Evolutionary conservation across 2,797 vertebrate species (phyloP).

Genomic region (Oreochromis mossambicus): DNA sequence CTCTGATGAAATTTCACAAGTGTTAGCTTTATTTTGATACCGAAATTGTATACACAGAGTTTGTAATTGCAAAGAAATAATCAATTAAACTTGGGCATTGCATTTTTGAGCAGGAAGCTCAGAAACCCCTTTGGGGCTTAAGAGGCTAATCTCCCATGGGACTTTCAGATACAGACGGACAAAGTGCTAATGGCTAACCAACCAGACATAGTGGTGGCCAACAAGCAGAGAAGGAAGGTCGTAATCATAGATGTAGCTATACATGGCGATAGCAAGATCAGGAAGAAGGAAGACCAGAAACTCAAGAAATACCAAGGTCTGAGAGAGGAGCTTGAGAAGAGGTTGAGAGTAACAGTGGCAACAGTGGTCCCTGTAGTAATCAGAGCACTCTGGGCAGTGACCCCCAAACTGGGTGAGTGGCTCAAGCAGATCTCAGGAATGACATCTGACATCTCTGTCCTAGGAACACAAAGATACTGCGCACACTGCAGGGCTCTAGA

Average conservation of each 20-base stretch:
- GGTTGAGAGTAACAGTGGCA: background rate
- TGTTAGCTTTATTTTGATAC: too few relatives aligned
- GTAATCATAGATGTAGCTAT: background rate
- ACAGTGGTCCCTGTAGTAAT: background rate
- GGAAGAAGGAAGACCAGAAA: background rate
- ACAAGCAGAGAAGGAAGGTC: background rate
- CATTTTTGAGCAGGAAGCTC: too few relatives aligned
- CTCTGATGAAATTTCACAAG: too few relatives aligned
- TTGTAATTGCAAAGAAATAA: too few relatives aligned
- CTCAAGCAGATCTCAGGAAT: background rate
- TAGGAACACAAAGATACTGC: background rate
- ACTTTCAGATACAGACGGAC: background rate
- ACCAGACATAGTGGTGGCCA: fast-evolving
- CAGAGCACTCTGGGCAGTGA: background rate
- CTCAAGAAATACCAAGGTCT: background rate
- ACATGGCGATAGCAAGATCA: background rate
- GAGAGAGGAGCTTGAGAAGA: background rate
- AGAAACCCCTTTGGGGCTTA: too few relatives aligned
- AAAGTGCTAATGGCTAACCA: background rate
- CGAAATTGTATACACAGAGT: too few relatives aligned
- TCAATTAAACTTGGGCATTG: too few relatives aligned
- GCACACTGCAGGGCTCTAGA: too few relatives aligned
- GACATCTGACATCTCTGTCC: background rate
- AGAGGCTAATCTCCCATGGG: background rate
- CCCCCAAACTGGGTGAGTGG: background rate